phyloP scores from a whole-genome alignment of 2,888 invertebrate species.

The Diarsia brunnea region DNA sequence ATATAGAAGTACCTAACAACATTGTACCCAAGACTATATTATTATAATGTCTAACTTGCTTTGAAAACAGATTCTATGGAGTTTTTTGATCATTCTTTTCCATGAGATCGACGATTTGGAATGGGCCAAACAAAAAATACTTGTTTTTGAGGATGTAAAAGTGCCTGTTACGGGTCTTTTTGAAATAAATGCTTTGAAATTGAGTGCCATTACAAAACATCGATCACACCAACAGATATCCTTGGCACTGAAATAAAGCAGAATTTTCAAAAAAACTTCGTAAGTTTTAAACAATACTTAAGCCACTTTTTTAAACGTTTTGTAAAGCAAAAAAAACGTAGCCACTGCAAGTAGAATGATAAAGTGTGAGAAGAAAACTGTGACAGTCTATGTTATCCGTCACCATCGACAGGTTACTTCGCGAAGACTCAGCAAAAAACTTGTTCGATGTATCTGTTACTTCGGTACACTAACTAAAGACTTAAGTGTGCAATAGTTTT shows the following conservation, averaged over 20 bases:
- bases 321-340: conserved; percentile 3
- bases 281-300: not conserved
- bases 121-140: too few relatives aligned
- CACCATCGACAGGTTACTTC: conserved; percentile 38
- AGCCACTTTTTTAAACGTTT: not conserved
- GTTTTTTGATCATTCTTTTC: too few relatives aligned
- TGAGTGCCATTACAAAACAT: conserved; percentile 4
- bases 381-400: conserved; percentile 30
- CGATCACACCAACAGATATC: not conserved
- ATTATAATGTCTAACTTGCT: too few relatives aligned
- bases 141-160: too few relatives aligned
- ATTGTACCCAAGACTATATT: too few relatives aligned
- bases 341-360: conserved; percentile 23
- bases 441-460: conserved; percentile 20
- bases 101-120: too few relatives aligned
- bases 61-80: too few relatives aligned
- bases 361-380: conserved; percentile 15
- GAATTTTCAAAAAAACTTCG: not conserved
- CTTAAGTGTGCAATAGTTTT: not conserved
- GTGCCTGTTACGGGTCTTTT: too few relatives aligned
- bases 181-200: not conserved
- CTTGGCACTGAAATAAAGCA: not conserved
- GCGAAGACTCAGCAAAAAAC: conserved; percentile 16
- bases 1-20: too few relatives aligned
- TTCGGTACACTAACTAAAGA: not conserved